Base-by-base conservation (phyloP, 2,113 vertebrate genomes). In the Lepus europaeus region DNA sequence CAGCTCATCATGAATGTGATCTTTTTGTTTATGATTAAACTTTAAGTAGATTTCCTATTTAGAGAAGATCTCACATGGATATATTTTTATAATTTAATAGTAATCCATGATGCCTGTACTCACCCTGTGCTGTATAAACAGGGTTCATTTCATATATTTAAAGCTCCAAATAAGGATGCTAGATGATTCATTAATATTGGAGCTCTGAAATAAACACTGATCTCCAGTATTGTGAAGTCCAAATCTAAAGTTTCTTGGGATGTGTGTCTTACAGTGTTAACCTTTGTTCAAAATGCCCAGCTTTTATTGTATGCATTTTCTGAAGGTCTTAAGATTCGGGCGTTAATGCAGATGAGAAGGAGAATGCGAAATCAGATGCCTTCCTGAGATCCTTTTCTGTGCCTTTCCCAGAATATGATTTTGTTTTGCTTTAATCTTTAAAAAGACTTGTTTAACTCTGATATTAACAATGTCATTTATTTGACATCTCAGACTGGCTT, bases 121-220 rank as follows among this genome's bases (percentile, higher is more conserved):
- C 4, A 72, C n/a, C 8, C 20, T 45, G 5, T 8, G 2, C 11
- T n/a, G 29, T 82, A 27, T 81, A 86, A 94, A 87, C 70, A 82
- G 2, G 10, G 19, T 84, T 74, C 86, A 70, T 95, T 82, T 39
- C 39, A 78, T 79, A 31, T 96, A 68, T 80, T 88, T 90, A 80
- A 95, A 29, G 2, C 10, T 76, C 7, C n/a, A 85, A 94, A 68
- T 88, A 92, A 72, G 17, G 16, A 31, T 72, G 10, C 56, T 87
- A 90, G 59, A 69, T 66, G 27, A 5, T 83, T 91, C 13, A 20
- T 92, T 95, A 87, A 59, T 89, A 6, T 84, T 89, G 53, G 22
- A 45, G 11, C n/a, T 94, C 53, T 77, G n/a, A 91, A 93, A 86
- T 96, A 94, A 95, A 93, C 69, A 72, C 63, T 94, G 69, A 73